Conservation (phyloP, 2,113 vertebrate genomes). For the Copsychus sechellarum region DNA sequence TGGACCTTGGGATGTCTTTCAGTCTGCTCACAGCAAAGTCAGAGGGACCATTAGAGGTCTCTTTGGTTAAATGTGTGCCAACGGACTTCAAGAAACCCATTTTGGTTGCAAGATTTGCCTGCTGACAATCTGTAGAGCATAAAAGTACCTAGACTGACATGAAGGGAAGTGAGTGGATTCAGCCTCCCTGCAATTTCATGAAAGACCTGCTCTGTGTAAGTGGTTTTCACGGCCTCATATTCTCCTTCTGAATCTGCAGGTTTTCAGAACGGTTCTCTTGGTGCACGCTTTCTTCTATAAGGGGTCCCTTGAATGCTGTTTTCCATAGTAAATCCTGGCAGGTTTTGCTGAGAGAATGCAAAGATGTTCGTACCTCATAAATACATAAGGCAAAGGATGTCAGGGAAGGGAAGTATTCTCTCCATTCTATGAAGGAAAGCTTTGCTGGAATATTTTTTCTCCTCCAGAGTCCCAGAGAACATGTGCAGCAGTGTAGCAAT, state of each 20-base stretch:
- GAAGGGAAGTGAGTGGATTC: background rate
- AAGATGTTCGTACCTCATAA: background rate
- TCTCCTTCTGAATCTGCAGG: background rate
- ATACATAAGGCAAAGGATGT: background rate
- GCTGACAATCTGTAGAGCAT: background rate
- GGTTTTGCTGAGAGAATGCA: background rate
- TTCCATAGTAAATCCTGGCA: background rate
- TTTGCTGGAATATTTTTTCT: background rate
- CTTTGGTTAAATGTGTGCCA: background rate
- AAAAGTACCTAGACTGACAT: background rate
- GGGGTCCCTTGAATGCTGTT: slow-evolving; percentile 19
- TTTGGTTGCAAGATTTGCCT: background rate
- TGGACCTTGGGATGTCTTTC: background rate
- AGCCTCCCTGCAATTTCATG: background rate
- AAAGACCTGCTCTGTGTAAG: background rate
- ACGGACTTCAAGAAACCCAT: background rate
- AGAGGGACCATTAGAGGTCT: background rate
- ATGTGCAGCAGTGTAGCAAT: background rate
- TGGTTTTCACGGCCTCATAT: background rate
- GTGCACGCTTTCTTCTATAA: background rate
- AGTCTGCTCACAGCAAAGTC: background rate
- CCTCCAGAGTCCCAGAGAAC: background rate
- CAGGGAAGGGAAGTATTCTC: background rate
- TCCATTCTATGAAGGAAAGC: background rate
- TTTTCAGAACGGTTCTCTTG: background rate